Conservation (phyloP, 2,113 vertebrate species). For the Passer domesticus region DNA sequence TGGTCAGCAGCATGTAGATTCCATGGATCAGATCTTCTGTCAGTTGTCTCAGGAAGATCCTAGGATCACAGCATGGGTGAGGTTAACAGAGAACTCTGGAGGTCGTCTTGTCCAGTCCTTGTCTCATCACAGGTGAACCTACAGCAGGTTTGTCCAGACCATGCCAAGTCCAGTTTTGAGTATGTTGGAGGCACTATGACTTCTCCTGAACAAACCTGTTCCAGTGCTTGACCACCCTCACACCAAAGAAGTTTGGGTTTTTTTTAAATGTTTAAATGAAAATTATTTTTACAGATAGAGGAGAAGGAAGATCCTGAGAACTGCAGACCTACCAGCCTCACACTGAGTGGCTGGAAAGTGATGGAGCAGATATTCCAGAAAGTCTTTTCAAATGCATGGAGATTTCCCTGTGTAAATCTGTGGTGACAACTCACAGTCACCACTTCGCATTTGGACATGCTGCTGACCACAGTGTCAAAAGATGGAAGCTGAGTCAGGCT, state of each 20-base stretch:
- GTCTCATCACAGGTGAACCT: background rate
- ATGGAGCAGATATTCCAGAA: no score
- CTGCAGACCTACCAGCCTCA: no score
- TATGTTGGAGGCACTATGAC: background rate
- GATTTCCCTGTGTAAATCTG: no score
- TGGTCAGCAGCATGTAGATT: background rate
- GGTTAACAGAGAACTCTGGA: background rate
- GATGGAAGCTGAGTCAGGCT: background rate
- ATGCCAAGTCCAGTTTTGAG: background rate
- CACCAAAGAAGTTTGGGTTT: fast-evolving
- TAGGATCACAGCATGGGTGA: fast-evolving
- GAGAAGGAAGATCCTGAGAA: no score
- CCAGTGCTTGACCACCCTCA: background rate
- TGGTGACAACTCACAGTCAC: no score
- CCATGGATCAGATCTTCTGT: background rate
- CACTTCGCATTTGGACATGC: no score
- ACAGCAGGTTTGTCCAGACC: background rate
- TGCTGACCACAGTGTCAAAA: no score
- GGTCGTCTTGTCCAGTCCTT: background rate
- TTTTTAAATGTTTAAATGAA: background rate
- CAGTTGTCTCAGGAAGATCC: background rate
- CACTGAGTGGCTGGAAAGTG: no score
- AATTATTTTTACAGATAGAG: background rate
- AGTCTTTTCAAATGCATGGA: no score
- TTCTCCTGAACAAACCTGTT: background rate